Base-by-base conservation (phyloP, 2,888 invertebrate genomes). In the Hemistola chrysoprasaria region DNA sequence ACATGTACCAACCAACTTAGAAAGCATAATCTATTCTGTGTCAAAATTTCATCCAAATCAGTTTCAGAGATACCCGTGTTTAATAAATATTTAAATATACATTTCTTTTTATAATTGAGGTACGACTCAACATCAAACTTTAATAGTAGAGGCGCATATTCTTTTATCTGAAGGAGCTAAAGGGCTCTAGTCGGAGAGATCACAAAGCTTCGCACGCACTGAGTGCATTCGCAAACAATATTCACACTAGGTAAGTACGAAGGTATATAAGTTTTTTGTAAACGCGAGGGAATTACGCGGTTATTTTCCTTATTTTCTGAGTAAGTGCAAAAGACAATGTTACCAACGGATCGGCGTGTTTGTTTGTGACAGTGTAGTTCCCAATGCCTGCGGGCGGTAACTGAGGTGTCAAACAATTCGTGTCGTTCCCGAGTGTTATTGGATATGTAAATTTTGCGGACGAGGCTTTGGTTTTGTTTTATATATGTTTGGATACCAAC, bases 401-500 rank as follows among this genome's bases (percentile, higher is more conserved):
- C 43, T 40, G 53, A 53, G 50, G 44, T 48, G 53, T 50, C 35
- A 50, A 50, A 53, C 50, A 48, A 46, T 40, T 50, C 48, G 37
- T 48, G 48, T 50, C 43, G 41, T 50, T 46, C 43, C 34, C 43
- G 53, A 24, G 39, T 50, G 45, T 40, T 47, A 47, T 48, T 50
- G 46, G 37, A 46, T 50, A 48, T 44, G 43, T 44, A 44, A 44
- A 39, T 44, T 39, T 30, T 22, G 34, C 38, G 43, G 33, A 33
- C 43, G 34, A 20, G 23, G 43, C 26, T 44, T 44, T 44, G 43
- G 32, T 38, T 37, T 43, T 38, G 37, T 44, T 43, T 31, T 44
- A 44, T 44, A 30, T 29, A 38, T 29, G 38, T 44, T 44, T 34
- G 30, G 43, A 22, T 29, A 11, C 23, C 26, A 16, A 21, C 30